Evolutionary conservation across 2,113 vertebrate species (phyloP).

Genomic region (Anhinga anhinga): DNA sequence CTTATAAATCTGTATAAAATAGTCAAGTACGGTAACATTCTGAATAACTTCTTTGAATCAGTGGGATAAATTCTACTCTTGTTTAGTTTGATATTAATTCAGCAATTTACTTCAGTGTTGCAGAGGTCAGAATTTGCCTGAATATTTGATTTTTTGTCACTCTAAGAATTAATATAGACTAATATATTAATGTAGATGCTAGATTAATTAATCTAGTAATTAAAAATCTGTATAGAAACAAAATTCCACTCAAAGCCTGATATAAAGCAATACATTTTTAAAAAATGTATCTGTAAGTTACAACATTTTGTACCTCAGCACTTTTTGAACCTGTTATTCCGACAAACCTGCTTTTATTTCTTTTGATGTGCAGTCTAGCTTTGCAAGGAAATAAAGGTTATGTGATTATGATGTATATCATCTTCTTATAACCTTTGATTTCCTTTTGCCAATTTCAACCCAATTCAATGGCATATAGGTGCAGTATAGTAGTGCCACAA

Average conservation of each 20-base stretch:
- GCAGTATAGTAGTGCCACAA: not conserved
- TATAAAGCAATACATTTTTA: accelerated
- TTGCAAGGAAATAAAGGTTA: not conserved
- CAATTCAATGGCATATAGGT: not conserved
- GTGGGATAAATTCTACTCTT: not conserved
- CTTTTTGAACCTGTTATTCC: not conserved
- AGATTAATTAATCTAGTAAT: not conserved
- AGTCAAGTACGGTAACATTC: not conserved
- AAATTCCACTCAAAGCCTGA: not conserved
- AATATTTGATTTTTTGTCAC: not conserved
- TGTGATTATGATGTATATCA: not conserved
- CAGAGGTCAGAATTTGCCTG: not conserved
- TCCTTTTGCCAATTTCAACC: not conserved
- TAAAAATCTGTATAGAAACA: not conserved
- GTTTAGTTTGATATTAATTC: not conserved
- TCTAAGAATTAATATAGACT: not conserved
- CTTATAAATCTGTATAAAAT: not conserved
- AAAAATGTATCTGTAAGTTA: not conserved
- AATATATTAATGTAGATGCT: not conserved
- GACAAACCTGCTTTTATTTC: not conserved
- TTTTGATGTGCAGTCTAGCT: not conserved
- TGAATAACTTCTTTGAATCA: not conserved
- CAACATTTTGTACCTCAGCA: not conserved
- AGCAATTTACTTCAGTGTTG: not conserved
- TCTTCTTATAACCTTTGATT: not conserved